phyloP scores from a whole-genome alignment of 1,140 invertebrate genomes.

The Drosophila nebulosa region DNA sequence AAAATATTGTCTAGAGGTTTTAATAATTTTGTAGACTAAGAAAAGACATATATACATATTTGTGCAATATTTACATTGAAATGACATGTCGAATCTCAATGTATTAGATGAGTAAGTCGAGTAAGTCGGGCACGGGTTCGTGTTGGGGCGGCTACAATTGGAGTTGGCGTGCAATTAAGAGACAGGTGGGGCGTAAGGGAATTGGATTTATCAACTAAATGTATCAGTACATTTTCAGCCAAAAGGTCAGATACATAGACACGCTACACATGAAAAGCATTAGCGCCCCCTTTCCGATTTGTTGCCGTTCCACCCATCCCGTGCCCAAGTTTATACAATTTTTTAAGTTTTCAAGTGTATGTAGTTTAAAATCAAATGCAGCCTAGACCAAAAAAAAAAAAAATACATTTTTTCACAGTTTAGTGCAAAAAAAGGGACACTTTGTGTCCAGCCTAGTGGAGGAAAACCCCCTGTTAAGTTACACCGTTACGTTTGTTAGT shows the following conservation, averaged over 20 bases:
- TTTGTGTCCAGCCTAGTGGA: neutral
- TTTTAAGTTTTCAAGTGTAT: neutral
- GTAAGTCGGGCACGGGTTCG: constrained; percentile 17
- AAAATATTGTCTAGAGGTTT: constrained; percentile 42
- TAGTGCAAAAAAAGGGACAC: neutral
- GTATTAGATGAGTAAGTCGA: constrained; percentile 42
- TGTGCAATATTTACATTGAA: constrained; percentile 29
- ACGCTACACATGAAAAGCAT: neutral
- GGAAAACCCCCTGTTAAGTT: neutral
- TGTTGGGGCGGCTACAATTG: constrained; percentile 3
- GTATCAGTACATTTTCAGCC: constrained; percentile 50
- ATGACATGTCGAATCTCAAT: constrained; percentile 61
- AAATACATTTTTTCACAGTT: neutral
- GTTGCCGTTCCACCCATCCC: neutral
- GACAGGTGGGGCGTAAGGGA: neutral
- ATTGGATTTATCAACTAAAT: constrained; percentile 53
- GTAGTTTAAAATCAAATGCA: constrained; percentile 44
- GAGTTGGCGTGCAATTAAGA: constrained; percentile 45
- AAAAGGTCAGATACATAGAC: constrained; percentile 50
- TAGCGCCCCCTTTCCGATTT: neutral
- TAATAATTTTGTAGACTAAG: neutral
- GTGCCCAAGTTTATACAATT: neutral
- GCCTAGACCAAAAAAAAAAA: constrained; percentile 67
- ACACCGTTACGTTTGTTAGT: constrained; percentile 35
- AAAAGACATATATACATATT: neutral